These are phyloP conservation scores for Micrasema longulum DNA, from an alignment of 1,140 invertebrate genomes.

Conservation along the genomic window DNA sequence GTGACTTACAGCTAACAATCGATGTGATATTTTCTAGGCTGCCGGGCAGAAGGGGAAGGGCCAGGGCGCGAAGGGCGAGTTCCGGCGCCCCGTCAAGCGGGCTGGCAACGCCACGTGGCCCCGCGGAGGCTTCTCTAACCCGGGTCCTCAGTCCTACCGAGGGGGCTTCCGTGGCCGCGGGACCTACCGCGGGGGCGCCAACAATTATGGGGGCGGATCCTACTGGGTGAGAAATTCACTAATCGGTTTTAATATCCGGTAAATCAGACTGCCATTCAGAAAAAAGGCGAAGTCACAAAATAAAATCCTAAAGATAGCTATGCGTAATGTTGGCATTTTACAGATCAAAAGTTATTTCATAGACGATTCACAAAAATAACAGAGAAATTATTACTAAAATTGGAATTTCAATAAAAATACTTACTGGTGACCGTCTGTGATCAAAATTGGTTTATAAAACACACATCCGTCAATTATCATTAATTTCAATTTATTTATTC, in stretches of 20 bases:
- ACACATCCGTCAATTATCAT: too few relatives aligned
- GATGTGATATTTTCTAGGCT: not conserved
- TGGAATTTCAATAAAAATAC: too few relatives aligned
- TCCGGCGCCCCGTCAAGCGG: not conserved
- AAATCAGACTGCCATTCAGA: too few relatives aligned
- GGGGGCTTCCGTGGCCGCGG: conserved; percentile 12
- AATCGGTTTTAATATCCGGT: not conserved
- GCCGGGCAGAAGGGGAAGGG: conserved; percentile 5
- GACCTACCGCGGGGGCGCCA: not conserved
- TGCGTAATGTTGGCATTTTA: not conserved
- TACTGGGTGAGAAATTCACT: conserved; percentile 24
- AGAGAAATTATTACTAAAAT: not conserved
- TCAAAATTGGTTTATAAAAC: too few relatives aligned
- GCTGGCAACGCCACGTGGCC: not conserved
- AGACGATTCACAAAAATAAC: not conserved
- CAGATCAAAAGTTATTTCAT: not conserved
- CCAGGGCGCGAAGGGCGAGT: not conserved
- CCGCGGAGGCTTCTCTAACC: not conserved
- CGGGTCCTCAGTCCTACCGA: not conserved
- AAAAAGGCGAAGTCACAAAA: too few relatives aligned
- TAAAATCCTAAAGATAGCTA: not conserved
- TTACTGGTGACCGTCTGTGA: too few relatives aligned
- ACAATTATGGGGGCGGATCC: not conserved
- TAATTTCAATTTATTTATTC: too few relatives aligned
- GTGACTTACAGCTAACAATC: not conserved